Conservation (phyloP, 2,113 vertebrate species). For the Scortum barcoo region DNA sequence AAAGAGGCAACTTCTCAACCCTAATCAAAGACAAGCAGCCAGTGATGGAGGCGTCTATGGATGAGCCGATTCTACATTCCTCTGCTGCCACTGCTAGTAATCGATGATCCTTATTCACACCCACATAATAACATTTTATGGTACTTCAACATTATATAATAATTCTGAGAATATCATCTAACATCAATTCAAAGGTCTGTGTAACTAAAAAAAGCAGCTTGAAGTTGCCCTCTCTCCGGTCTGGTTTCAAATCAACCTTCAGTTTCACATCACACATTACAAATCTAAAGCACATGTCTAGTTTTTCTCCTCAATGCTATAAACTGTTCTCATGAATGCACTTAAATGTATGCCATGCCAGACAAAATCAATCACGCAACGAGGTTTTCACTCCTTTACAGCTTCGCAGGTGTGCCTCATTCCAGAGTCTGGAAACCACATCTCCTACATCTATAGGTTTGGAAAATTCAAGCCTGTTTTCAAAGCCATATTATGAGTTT, state of each 20-base stretch:
- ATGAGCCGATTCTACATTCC: conserved; percentile 30
- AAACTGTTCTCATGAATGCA: conserved; percentile 27
- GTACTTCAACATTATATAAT: not conserved
- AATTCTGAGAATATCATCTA: not conserved
- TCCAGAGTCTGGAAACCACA: conserved; percentile 31
- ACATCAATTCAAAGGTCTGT: not conserved
- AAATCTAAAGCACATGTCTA: conserved; percentile 57
- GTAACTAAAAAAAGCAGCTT: not conserved
- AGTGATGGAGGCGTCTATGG: not conserved
- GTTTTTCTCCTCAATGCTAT: not conserved
- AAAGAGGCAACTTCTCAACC: conserved; percentile 3
- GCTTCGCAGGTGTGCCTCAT: conserved; percentile 8
- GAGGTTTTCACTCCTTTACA: not conserved
- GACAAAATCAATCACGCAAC: conserved; percentile 50
- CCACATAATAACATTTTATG: conserved; percentile 1
- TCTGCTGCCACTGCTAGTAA: conserved; percentile 22
- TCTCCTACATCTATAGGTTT: not conserved
- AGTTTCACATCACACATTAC: conserved; percentile 30
- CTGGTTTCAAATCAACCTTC: conserved; percentile 17
- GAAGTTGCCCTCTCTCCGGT: not conserved
- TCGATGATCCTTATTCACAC: conserved; percentile 14
- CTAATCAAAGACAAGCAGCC: conserved; percentile 14
- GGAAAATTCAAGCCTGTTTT: not conserved
- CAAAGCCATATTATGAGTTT: not conserved
- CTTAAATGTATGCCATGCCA: conserved; percentile 33